These are phyloP conservation scores for Aphidius gifuensis DNA, from an alignment of 1,140 invertebrate genomes.

Conservation along the genomic window DNA sequence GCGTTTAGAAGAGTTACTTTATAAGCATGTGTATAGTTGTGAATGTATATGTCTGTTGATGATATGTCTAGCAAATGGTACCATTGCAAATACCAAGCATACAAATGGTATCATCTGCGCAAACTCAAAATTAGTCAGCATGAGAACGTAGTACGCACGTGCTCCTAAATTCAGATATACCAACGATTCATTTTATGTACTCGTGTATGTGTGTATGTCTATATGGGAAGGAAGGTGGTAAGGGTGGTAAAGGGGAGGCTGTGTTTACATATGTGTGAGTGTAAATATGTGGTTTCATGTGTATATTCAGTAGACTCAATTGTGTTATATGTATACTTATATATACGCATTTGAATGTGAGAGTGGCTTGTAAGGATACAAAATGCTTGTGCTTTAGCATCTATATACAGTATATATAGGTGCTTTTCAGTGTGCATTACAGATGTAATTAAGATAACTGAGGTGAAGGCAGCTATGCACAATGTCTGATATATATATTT, in stretches of 20 bases:
- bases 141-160: conserved; percentile 5
- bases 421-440: conserved; percentile 51
- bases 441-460: conserved; percentile 56
- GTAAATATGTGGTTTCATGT: conserved; percentile 2
- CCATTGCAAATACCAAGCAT: too few relatives aligned
- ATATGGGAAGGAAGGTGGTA: background rate
- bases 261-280: conserved; percentile 8
- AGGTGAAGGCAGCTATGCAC: conserved; percentile 53
- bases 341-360: too few relatives aligned
- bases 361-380: conserved; percentile 8
- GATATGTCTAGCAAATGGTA: background rate
- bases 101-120: background rate
- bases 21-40: background rate
- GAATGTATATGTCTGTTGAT: conserved; percentile 3
- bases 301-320: conserved; percentile 1
- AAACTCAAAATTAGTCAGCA: conserved; percentile 18
- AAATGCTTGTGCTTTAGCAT: conserved; percentile 17
- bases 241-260: background rate
- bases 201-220: background rate
- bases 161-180: background rate
- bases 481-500: conserved; percentile 47
- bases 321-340: conserved; percentile 15
- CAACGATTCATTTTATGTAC: too few relatives aligned
- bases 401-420: conserved; percentile 16
- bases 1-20: too few relatives aligned